Conservation (phyloP, 2,888 invertebrate genomes). For the Minunthozetes semirufus region DNA sequence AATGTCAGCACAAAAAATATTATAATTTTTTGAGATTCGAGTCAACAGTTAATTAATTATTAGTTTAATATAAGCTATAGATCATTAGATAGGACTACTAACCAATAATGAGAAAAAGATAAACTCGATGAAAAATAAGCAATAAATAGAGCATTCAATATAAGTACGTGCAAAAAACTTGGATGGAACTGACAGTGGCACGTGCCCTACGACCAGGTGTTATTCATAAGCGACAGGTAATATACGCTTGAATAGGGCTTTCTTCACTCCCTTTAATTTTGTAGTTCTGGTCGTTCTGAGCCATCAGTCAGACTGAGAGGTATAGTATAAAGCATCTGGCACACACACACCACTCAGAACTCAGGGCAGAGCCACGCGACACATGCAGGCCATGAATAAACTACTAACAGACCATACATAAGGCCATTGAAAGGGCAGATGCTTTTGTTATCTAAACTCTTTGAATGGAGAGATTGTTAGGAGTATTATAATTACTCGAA, state of each 20-base stretch:
- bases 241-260: conserved; percentile 22
- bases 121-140: neutral
- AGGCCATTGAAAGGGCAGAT: conserved; percentile 13
- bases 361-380: conserved; percentile 27
- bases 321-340: conserved; percentile 10
- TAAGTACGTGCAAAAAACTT: neutral
- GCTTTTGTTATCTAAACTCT: conserved; percentile 29
- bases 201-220: conserved; percentile 24
- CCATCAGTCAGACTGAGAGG: conserved; percentile 15
- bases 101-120: too few species aligned
- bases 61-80: too few species aligned
- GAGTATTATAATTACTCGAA: conserved; percentile 16
- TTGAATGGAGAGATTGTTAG: conserved; percentile 18
- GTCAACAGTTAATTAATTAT: neutral
- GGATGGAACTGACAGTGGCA: neutral
- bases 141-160: neutral
- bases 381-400: conserved; percentile 8
- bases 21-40: too few species aligned
- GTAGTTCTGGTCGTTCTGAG: neutral
- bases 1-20: too few species aligned
- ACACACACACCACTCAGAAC: too few species aligned
- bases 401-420: neutral
- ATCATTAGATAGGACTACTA: neutral
- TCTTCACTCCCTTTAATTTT: conserved; percentile 21
- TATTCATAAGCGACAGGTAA: conserved; percentile 27